A percentile compares a stretch with the other conserved stretches of the same genome.
phyloP scores from a whole-genome alignment of 2,888 invertebrate genomes.

The Hanleya hanleyi region DNA sequence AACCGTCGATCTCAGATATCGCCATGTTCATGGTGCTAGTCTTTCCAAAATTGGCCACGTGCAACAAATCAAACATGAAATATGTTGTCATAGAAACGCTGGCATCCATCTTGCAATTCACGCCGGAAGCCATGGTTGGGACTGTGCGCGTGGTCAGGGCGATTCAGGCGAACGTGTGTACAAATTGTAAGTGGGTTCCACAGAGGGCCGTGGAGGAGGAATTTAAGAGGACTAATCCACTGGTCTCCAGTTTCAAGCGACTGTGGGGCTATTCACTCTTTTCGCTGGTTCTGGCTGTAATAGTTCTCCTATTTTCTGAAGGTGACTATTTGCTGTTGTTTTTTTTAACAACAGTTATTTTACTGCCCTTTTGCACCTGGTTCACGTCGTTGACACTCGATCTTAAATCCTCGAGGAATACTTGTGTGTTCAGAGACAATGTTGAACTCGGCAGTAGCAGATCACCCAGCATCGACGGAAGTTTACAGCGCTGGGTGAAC shows the following conservation, averaged over 20 bases:
- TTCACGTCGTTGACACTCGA: slow-evolving; percentile 50
- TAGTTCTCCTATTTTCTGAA: slow-evolving; percentile 48
- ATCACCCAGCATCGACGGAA: neutral
- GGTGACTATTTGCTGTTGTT: slow-evolving; percentile 47
- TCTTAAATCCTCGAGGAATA: slow-evolving; percentile 27
- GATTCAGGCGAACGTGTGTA: slow-evolving; percentile 54
- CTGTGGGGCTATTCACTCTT: slow-evolving; percentile 61
- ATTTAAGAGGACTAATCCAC: slow-evolving; percentile 58
- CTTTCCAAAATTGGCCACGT: slow-evolving; percentile 63
- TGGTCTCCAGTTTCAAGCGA: slow-evolving; percentile 59
- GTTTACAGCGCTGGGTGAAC: too few species aligned
- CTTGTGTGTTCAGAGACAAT: slow-evolving; percentile 14
- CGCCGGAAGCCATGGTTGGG: slow-evolving; percentile 64
- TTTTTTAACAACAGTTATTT: slow-evolving; percentile 51
- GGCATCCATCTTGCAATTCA: slow-evolving; percentile 63
- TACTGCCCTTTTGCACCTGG: slow-evolving; percentile 60
- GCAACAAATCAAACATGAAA: slow-evolving; percentile 53
- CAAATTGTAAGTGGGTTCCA: slow-evolving; percentile 61
- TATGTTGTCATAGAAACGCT: slow-evolving; percentile 59
- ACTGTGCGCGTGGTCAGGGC: slow-evolving; percentile 58
- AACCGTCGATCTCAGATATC: too few species aligned
- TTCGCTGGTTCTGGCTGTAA: slow-evolving; percentile 42
- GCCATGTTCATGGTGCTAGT: slow-evolving; percentile 62
- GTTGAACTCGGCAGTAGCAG: slow-evolving; percentile 4
- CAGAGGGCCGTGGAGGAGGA: slow-evolving; percentile 64